Evolutionary conservation across 2,888 invertebrate genomes (phyloP).

Genomic region (Andrena trimmerana): DNA sequence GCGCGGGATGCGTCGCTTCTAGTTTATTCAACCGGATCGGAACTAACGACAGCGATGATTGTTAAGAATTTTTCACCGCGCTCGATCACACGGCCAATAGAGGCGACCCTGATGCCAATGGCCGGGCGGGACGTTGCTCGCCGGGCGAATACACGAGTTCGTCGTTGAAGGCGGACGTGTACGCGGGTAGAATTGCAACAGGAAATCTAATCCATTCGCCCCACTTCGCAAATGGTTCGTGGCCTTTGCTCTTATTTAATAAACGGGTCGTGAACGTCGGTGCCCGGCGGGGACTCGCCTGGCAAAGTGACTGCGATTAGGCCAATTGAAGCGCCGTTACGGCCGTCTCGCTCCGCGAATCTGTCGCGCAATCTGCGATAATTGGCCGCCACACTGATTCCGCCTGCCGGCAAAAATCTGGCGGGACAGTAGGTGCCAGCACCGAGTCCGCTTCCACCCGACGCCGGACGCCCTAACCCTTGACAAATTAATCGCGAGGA

Average conservation of each 20-base stretch:
- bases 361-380: slow-evolving; percentile 50
- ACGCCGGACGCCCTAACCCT: background rate
- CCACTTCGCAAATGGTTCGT: slow-evolving; percentile 68
- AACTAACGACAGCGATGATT: background rate
- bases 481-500: background rate
- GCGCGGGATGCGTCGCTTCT: background rate
- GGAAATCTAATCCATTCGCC: slow-evolving; percentile 68
- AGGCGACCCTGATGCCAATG: slow-evolving; percentile 26
- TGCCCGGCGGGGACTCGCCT: slow-evolving; percentile 51
- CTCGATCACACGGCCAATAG: slow-evolving; percentile 29
- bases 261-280: slow-evolving; percentile 66
- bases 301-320: slow-evolving; percentile 68
- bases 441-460: background rate
- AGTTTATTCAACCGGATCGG: background rate
- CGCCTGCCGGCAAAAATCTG: slow-evolving; percentile 7
- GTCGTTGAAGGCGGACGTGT: slow-evolving; percentile 53
- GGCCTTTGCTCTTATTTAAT: slow-evolving; percentile 72
- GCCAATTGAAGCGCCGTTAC: slow-evolving; percentile 65
- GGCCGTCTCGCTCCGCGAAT: slow-evolving; percentile 58
- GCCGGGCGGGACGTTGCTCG: slow-evolving; percentile 38
- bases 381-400: slow-evolving; percentile 48
- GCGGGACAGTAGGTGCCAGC: background rate
- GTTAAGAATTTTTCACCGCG: slow-evolving; percentile 8
- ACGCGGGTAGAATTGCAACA: slow-evolving; percentile 57
- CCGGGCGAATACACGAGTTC: slow-evolving; percentile 48